These are phyloP conservation scores for Tenrec ecaudatus DNA, from an alignment of 2,113 vertebrate genomes.

Conservation along the genomic window DNA sequence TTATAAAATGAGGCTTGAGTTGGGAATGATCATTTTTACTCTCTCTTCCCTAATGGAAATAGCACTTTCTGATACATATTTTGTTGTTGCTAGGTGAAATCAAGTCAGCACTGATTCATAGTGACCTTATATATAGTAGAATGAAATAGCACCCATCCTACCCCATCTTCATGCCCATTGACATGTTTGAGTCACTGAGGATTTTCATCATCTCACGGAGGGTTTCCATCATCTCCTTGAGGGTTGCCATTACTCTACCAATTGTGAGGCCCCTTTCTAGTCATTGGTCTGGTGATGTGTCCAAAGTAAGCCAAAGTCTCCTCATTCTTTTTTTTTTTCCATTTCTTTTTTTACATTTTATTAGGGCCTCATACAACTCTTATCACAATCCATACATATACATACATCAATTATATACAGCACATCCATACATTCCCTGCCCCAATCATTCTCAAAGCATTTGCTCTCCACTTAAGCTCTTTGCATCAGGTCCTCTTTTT, in stretches of 20 bases:
- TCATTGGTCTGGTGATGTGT: too few relatives aligned
- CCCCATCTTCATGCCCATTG: neutral
- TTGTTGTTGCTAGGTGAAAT: neutral
- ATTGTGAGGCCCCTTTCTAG: neutral
- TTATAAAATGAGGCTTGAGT: constrained; percentile 34
- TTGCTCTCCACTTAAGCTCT: too few relatives aligned
- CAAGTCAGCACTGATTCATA: neutral
- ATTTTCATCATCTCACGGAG: neutral
- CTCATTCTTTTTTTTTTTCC: too few relatives aligned
- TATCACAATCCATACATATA: too few relatives aligned
- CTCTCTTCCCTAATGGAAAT: constrained; percentile 5
- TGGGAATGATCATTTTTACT: neutral
- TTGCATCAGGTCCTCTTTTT: too few relatives aligned
- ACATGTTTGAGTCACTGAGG: neutral
- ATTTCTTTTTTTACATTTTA: too few relatives aligned
- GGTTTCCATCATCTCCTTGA: neutral
- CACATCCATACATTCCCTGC: too few relatives aligned
- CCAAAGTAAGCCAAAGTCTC: too few relatives aligned
- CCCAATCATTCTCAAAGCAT: too few relatives aligned
- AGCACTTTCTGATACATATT: neutral
- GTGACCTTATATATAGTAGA: neutral
- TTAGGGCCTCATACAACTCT: too few relatives aligned
- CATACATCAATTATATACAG: too few relatives aligned
- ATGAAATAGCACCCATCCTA: neutral
- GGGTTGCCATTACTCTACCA: neutral